phyloP scores from a whole-genome alignment of 2,888 invertebrate species.

The Cantharis flavilabris region DNA sequence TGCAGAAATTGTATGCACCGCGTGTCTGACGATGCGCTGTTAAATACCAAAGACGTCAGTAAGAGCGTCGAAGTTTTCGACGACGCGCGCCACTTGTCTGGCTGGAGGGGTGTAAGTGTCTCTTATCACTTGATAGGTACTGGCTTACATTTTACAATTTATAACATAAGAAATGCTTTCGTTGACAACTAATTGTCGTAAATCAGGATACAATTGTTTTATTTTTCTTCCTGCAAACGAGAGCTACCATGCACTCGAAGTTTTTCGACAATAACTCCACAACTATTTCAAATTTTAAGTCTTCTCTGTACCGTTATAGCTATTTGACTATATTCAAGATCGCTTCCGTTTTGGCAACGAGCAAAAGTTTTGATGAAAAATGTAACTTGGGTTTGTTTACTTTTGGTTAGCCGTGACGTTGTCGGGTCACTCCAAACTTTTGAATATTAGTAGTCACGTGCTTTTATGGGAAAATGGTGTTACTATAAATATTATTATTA shows the following conservation, averaged over 20 bases:
- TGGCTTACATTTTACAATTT: constrained; percentile 43
- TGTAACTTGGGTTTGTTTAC: not conserved
- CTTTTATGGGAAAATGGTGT: not conserved
- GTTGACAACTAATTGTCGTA: constrained; percentile 23
- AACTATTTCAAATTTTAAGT: not conserved
- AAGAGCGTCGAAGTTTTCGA: constrained; percentile 46
- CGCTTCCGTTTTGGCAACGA: not conserved
- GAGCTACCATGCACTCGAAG: not conserved
- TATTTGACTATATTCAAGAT: no score
- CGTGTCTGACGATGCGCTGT: constrained; percentile 48
- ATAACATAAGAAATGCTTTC: constrained; percentile 16
- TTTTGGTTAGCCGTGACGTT: not conserved
- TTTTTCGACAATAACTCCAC: not conserved
- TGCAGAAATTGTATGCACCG: constrained; percentile 48
- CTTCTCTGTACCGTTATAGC: no score
- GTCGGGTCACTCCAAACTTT: not conserved
- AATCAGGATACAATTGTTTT: not conserved
- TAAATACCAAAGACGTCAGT: constrained; percentile 49
- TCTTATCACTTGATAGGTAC: constrained; percentile 46
- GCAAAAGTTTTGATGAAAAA: not conserved
- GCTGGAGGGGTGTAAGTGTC: constrained; percentile 51
- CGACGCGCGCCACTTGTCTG: constrained; percentile 49
- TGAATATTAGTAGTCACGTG: not conserved
- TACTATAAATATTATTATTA: constrained; percentile 1
- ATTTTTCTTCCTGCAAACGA: not conserved